Conservation (phyloP, 2,797 vertebrate species). For the Gallinago nigripennis region DNA sequence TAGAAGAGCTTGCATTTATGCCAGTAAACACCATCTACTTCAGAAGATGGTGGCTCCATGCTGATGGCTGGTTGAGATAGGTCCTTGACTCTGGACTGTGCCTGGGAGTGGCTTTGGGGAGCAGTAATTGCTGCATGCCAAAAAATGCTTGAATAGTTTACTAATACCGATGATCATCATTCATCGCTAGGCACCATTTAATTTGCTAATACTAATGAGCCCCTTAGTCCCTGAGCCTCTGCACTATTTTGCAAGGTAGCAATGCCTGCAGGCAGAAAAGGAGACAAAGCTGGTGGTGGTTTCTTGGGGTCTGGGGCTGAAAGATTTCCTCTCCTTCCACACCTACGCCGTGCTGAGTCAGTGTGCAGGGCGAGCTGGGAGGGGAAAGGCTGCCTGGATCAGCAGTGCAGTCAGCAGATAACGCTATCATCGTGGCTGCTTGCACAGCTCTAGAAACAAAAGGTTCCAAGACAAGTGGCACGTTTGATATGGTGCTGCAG, state of each 20-base stretch:
- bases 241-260: neutral
- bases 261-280: neutral
- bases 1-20: neutral
- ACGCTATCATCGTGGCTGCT: neutral
- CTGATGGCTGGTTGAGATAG: neutral
- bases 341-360: accelerated
- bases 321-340: neutral
- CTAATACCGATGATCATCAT: neutral
- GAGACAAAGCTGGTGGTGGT: neutral
- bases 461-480: neutral
- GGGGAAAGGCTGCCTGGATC: neutral
- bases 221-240: neutral
- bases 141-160: neutral
- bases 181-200: neutral
- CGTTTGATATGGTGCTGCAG: accelerated
- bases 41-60: neutral
- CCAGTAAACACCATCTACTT: neutral
- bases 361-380: neutral
- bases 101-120: neutral
- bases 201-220: neutral
- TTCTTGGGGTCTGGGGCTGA: neutral
- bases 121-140: neutral
- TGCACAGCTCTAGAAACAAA: neutral
- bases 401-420: conserved; percentile 44
- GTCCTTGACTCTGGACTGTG: neutral